Evolutionary conservation across 2,113 vertebrate genomes (phyloP), one percentile per base, ranked within the genome.

Genomic region (Cynopterus brachyotis): DNA sequence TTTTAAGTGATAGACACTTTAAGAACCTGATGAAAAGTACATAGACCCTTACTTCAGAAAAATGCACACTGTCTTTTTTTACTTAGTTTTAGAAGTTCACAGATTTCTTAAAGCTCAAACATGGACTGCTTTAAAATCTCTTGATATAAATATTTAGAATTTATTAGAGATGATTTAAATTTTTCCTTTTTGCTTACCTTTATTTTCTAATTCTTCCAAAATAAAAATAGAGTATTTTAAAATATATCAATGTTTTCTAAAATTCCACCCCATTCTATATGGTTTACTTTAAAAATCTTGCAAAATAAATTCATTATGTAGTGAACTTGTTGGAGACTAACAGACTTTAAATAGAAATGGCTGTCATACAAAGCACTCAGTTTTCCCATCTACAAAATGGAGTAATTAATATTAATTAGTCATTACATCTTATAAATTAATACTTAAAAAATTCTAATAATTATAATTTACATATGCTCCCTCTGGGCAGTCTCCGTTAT

Each of bases 311-410:
- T 82, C 13, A 86, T 67, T 72, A 42, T 45, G 22, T 12, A 47
- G 37, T 62, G 30, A 72, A 81, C 40, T 79, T 96, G 30, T 91
- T 13, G 2, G 76, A 89, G 45, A 92, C 24, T 26, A 47, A 67
- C 24, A 85, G 76, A 59, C 8, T 90, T 84, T 96, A 32, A 69
- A 81, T 89, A 70, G 40, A 67, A 90, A 86, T 83, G 42, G 73
- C 55, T 78, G 16, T 35, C 30, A 84, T 32, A 89, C 16, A 85
- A 69, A 62, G 22, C 67, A 95, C 92, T 96, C 75, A 75, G 70
- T 96, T 95, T 97, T 91, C 76, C 35, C 92, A 97, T 76, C 91
- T 97, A 67, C 45, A 91, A 96, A 95, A 93, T 72, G 92, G 94
- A 82, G 40, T 76, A 24, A 91, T 96, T 89, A 97, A 82, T 96